Evolutionary conservation across 1,140 invertebrate genomes (phyloP), one percentile per base, ranked within the genome.

Genomic region (Drosophila burlai): DNA sequence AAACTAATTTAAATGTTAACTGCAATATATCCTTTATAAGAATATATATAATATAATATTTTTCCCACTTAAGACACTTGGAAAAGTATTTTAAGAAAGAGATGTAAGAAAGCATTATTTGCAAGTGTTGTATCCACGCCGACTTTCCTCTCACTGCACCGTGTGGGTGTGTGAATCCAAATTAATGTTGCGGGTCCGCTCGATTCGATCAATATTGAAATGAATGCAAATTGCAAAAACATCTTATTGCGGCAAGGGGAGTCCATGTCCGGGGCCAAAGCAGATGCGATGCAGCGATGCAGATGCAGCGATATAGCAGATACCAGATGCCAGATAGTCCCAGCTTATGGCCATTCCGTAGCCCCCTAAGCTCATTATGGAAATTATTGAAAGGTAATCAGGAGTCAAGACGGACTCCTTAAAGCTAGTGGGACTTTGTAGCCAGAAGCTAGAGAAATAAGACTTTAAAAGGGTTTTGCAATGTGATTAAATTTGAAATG

Each of bases 161-260:
- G 21, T 40, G 26, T 43, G 11, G 36, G 71, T 43, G 74, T 45
- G 46, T 21, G 36, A n/a, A 52, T 63, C 43, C 29, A 72, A 67
- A 73, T 73, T 73, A 73, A 73, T 73, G 69, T 46, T 55, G 16
- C 57, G 24, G 11, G 15, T 34, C 38, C n/a, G 46, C 49, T 72
- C 45, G 67, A 61, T 73, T 73, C 71, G 71, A 73, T 73, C 71
- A 73, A 73, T 73, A 73, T 73, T 73, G 71, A 73, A 73, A 73
- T 73, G 71, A 73, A 73, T 73, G 71, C 71, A 73, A 73, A 73
- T 73, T 73, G 46, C 71, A 72, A 73, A 73, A 73, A 73, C 71
- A 73, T 73, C 71, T 73, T 73, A 73, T 73, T 60, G 21, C 13
- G 45, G 18, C 3, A 21, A 29, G n/a, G 5, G n/a, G 50, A 31